Base-by-base conservation (phyloP, 2,888 invertebrate species). In the Trachelus iudaicus region DNA sequence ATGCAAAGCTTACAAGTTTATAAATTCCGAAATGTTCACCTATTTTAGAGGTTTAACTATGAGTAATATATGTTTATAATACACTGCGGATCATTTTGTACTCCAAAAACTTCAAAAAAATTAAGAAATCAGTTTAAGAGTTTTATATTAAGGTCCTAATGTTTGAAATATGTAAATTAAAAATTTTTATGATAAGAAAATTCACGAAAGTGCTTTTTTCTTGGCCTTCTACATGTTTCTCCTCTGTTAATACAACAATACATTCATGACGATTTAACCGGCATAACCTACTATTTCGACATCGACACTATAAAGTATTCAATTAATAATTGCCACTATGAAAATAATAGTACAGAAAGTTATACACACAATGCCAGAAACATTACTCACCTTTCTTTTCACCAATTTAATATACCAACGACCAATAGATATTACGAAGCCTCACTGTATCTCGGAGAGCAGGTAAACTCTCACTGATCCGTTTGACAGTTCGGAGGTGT, bases 401-500 rank as follows among this genome's bases (percentile, higher is more conserved):
- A 71, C 3, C 12, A 69, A 33, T 6, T 30, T 30, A 12, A 69
- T 69, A 69, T 30, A 69, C 30, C 30, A 31, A 71, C 31, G 15
- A 12, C 31, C 34, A 30, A 33, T 31, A 71, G 71, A 71, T 31
- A 71, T 71, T 3, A 71, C 11, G 56, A 31, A 13, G 1, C 12
- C 4, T 71, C 31, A 71, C 31, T 34, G 31, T 71, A 1, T 71
- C 31, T 31, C 71, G 6, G 71, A 71, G 23, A 15, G 31, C 11
- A 31, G 31, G 71, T 71, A 71, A 31, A 31, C 31, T 75, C 31
- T 73, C 73, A 73, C 75, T 68, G 68, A 31, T 73, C 76, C 13
- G 80, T 86, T 85, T 87, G 88, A 89, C 88, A 87, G 87, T 84
- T 87, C 80, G 79, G 76, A 84, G 85, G 82, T 82, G 83, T 86